Evolutionary conservation across 2,888 invertebrate genomes (phyloP).

Genomic region (Ectropis crepuscularia): DNA sequence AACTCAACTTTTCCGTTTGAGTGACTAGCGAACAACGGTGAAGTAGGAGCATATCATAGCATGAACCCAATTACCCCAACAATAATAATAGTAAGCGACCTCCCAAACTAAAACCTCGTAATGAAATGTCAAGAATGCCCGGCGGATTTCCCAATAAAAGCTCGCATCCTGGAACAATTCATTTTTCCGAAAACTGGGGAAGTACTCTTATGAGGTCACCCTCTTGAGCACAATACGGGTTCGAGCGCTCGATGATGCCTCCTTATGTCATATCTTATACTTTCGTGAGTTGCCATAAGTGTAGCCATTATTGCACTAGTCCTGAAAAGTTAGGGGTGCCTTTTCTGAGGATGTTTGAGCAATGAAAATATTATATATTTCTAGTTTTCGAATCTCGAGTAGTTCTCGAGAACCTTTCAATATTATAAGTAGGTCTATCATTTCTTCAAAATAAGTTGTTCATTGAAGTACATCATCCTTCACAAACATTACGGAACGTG

Average conservation of each 20-base stretch:
- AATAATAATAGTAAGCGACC: slow-evolving; percentile 35
- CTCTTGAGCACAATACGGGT: slow-evolving; percentile 59
- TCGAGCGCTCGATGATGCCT: slow-evolving; percentile 47
- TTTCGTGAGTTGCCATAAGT: slow-evolving; percentile 26
- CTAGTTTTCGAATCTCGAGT: too few species aligned
- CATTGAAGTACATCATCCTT: too few species aligned
- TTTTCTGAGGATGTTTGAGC: neutral
- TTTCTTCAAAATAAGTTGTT: too few species aligned
- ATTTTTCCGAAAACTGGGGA: slow-evolving; percentile 61
- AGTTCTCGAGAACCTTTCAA: too few species aligned
- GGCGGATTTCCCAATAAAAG: slow-evolving; percentile 52
- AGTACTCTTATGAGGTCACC: slow-evolving; percentile 33
- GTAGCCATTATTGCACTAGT: slow-evolving; percentile 29
- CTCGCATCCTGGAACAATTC: slow-evolving; percentile 58
- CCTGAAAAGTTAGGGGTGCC: slow-evolving; percentile 9
- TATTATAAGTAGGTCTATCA: too few species aligned
- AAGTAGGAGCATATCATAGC: slow-evolving; percentile 20
- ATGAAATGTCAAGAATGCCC: slow-evolving; percentile 59
- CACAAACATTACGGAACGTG: too few species aligned
- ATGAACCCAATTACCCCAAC: slow-evolving; percentile 40
- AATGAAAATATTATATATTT: neutral
- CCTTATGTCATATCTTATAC: slow-evolving; percentile 39
- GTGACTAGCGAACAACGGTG: slow-evolving; percentile 4
- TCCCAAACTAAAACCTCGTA: slow-evolving; percentile 54
- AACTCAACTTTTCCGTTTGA: slow-evolving; percentile 2